phyloP scores from a whole-genome alignment of 2,888 invertebrate species.

The Tiliacea citrago region DNA sequence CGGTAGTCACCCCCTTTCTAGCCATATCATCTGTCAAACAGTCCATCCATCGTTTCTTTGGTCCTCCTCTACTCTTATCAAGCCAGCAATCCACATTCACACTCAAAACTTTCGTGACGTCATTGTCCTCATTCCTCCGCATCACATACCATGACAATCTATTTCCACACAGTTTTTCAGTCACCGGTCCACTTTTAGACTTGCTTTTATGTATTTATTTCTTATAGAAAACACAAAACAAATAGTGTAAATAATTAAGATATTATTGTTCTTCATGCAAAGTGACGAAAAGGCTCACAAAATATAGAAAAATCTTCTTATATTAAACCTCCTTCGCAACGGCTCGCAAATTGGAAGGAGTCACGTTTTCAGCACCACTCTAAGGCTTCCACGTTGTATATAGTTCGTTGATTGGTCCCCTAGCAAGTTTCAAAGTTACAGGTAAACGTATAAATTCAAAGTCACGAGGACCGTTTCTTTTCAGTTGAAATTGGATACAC shows the following conservation, averaged over 20 bases:
- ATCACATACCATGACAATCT: background rate
- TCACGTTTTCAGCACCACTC: slow-evolving; percentile 32
- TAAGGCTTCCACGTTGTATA: slow-evolving; percentile 30
- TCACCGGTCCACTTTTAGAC: background rate
- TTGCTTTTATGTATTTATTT: background rate
- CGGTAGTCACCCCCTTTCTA: background rate
- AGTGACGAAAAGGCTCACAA: slow-evolving; percentile 5
- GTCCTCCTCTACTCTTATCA: background rate
- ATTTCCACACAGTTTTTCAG: background rate
- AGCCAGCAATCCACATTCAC: background rate
- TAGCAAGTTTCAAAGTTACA: background rate
- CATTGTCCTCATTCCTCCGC: background rate
- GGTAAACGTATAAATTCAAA: background rate
- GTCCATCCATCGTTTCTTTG: background rate
- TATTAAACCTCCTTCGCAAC: background rate
- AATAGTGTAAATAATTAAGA: background rate
- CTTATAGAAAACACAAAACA: background rate
- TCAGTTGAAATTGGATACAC: slow-evolving; percentile 9
- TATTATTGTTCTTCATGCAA: background rate
- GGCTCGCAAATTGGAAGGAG: slow-evolving; percentile 27
- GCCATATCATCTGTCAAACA: background rate
- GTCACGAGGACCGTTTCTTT: slow-evolving; percentile 1
- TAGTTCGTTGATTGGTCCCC: slow-evolving; percentile 11
- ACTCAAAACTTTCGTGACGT: background rate
- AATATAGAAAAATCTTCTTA: slow-evolving; percentile 14